Evolutionary conservation across 2,113 vertebrate species (phyloP).

Genomic region (Eretmochelys imbricata): DNA sequence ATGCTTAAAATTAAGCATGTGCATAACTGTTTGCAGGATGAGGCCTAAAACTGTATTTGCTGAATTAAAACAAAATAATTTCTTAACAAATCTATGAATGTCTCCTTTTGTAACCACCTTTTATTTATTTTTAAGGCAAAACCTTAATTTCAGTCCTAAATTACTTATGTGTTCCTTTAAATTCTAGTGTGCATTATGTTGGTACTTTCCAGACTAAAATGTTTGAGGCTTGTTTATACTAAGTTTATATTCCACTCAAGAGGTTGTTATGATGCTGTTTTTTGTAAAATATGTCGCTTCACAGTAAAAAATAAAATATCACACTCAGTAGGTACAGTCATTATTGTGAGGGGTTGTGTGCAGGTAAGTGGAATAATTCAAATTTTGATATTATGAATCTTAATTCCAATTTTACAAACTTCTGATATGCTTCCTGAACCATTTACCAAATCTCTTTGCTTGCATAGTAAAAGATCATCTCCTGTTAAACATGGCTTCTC

Average conservation of each 20-base stretch:
- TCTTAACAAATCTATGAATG: background rate
- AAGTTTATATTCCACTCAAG: background rate
- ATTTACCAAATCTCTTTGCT: background rate
- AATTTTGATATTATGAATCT: background rate
- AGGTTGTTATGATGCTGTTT: background rate
- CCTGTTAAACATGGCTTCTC: background rate
- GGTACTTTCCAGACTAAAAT: background rate
- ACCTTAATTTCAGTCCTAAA: no score
- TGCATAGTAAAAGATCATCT: background rate
- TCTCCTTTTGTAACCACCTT: background rate
- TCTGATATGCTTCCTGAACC: background rate
- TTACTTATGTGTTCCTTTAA: background rate
- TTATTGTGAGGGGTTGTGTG: background rate
- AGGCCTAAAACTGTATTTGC: background rate
- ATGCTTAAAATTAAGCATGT: background rate
- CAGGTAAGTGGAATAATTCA: background rate
- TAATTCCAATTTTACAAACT: background rate
- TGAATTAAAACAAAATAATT: background rate
- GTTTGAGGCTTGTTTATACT: background rate
- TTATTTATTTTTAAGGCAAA: no score
- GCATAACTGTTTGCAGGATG: background rate
- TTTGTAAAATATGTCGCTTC: background rate
- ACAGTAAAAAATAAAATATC: no score
- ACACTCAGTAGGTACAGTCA: background rate
- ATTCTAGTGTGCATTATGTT: background rate